A percentile compares a stretch with the other conserved stretches of the same genome.
Conservation (phyloP, 2,797 vertebrate species). For the Malurus leucopterus region DNA sequence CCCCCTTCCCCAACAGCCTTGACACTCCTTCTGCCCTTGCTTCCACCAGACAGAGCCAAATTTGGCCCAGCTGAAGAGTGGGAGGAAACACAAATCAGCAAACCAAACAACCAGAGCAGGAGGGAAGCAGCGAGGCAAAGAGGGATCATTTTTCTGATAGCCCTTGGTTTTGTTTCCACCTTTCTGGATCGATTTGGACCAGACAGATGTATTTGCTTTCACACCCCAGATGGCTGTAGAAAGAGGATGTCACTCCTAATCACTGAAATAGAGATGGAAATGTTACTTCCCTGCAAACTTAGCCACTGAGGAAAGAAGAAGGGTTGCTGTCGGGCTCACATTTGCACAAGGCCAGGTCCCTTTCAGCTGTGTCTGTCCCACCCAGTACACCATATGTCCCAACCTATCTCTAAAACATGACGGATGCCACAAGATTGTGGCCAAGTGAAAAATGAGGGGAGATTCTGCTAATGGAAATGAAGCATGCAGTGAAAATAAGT, state of each 20-base stretch:
- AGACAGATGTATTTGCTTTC: slow-evolving; percentile 36
- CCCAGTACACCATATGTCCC: neutral
- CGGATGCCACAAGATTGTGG: neutral
- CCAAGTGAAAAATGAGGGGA: neutral
- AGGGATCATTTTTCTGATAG: neutral
- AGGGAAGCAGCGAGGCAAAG: neutral
- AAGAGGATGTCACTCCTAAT: slow-evolving; percentile 30
- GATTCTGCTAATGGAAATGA: neutral
- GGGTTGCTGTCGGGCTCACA: neutral
- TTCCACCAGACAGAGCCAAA: neutral
- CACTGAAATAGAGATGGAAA: slow-evolving; percentile 30
- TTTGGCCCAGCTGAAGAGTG: slow-evolving; percentile 8
- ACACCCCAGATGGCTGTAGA: slow-evolving; percentile 45
- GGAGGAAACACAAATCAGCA: neutral
- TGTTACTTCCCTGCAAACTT: slow-evolving; percentile 15
- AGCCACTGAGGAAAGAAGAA: neutral
- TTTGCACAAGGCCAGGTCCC: neutral
- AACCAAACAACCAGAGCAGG: neutral
- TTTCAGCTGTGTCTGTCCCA: neutral
- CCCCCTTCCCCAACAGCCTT: neutral
- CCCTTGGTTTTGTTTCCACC: slow-evolving; percentile 20
- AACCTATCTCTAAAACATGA: neutral
- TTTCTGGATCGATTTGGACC: slow-evolving; percentile 15
- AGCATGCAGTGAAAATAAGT: neutral
- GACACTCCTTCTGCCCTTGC: neutral